Conservation (phyloP, 2,113 vertebrate genomes). For the Ia io region DNA sequence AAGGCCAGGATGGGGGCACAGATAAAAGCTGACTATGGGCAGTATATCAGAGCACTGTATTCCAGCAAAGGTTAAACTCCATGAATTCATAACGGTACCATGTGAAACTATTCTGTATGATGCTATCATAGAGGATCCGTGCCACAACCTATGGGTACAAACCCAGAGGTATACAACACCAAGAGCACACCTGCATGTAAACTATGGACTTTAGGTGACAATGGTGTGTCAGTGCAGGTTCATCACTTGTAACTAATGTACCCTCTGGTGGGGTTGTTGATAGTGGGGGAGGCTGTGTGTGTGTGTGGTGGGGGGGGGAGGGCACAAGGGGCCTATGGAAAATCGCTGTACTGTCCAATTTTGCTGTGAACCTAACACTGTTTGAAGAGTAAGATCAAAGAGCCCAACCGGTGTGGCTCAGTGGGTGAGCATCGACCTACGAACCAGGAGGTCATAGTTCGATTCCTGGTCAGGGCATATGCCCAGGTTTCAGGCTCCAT, state of each 20-base stretch:
- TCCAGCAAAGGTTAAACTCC: not conserved
- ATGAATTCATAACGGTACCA: not conserved
- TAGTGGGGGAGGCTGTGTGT: rapidly evolving
- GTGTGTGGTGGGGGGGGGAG: too few relatives aligned
- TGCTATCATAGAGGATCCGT: not conserved
- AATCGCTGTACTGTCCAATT: not conserved
- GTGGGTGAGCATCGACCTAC: too few relatives aligned
- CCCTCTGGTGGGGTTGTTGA: not conserved
- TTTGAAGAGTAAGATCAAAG: not conserved
- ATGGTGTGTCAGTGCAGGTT: not conserved
- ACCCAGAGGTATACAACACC: not conserved
- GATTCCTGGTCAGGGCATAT: too few relatives aligned
- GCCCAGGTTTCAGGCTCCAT: too few relatives aligned
- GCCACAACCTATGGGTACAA: not conserved
- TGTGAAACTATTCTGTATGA: not conserved
- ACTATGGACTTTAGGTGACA: not conserved
- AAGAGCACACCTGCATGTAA: not conserved
- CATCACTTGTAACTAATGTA: rapidly evolving
- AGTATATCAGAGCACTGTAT: not conserved
- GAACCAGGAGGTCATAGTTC: too few relatives aligned
- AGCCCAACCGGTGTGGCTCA: too few relatives aligned
- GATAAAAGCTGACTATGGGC: not conserved
- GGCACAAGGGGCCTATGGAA: too few relatives aligned
- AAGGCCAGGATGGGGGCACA: not conserved
- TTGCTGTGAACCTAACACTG: not conserved